Base-by-base conservation (phyloP, 2,888 invertebrate species). In the Chouioia cunea region DNA sequence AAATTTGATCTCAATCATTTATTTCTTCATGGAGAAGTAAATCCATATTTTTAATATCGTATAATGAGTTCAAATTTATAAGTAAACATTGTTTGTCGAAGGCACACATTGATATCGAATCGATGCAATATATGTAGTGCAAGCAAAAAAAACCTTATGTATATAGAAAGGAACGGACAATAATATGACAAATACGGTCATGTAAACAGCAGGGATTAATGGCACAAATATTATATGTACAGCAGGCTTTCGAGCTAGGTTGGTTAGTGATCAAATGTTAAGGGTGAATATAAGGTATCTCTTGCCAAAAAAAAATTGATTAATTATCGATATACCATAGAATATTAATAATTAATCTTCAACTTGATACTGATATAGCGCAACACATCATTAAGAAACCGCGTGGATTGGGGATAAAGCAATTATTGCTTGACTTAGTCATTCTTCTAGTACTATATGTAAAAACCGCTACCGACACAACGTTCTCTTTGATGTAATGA, bases 331-430 rank as follows among this genome's bases (percentile, higher is more conserved):
- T 59, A 63, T 63, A 54, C 58, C 65, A 54, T 27, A 50, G 50
- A 20, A 64, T 58, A 67, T 65, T 18, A 64, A 70, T 70, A 67
- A 73, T 73, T 63, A 70, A 73, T 73, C 73, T 64, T 59, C 44
- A 66, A 70, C 62, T 70, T 58, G 58, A 65, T 70, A 73, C 64
- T 66, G 62, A 70, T 60, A 36, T 36, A 70, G 67, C 70, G 70
- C 60, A 70, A 70, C 46, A 73, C 73, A 73, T 73, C 0, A 68
- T 70, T 64, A 67, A 63, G 66, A 71, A 65, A 73, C 65, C 44
- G 64, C 58, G 56, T 58, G 23, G n/a, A 16, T 47, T 65, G 14
- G 64, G 60, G 66, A 52, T 16, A 70, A 48, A 15, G 15, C 65
- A 10, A 54, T 63, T 65, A 64, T 56, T 46, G 57, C 48, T 63